Conservation (phyloP, 2,888 invertebrate genomes). For the Rhorus exstirpatorius region DNA sequence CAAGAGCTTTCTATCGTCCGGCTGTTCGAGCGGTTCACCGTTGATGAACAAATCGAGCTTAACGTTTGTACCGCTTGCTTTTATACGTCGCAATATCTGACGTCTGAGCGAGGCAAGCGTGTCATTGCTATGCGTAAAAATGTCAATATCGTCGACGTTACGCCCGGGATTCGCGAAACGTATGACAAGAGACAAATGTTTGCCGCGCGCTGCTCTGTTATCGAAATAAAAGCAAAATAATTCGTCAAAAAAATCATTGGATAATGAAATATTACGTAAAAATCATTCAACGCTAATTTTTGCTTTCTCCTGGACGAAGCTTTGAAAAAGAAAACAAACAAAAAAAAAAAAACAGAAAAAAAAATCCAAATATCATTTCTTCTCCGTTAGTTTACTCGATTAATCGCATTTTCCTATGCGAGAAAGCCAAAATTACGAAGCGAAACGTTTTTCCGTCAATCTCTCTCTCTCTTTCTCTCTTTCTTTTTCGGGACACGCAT, state of each 20-base stretch:
- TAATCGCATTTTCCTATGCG: too few species aligned
- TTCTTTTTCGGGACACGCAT: too few species aligned
- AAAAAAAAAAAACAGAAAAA: too few species aligned
- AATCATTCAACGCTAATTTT: neutral
- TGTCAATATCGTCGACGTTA: conserved; percentile 96
- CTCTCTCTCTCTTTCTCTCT: too few species aligned
- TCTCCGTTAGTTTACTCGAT: too few species aligned
- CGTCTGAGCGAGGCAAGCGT: conserved; percentile 95
- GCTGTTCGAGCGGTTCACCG: conserved; percentile 94
- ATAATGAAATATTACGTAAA: too few species aligned
- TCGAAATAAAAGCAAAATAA: conserved; percentile 57
- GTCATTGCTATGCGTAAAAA: conserved; percentile 97
- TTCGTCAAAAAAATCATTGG: conserved; percentile 14
- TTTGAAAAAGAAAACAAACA: too few species aligned
- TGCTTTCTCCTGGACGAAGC: too few species aligned
- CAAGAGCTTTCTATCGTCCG: conserved; percentile 95
- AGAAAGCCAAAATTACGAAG: too few species aligned
- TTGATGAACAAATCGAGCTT: conserved; percentile 97
- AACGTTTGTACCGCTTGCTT: conserved; percentile 90
- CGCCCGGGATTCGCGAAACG: conserved; percentile 95
- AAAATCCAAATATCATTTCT: too few species aligned
- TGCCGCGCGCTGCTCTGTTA: conserved; percentile 94
- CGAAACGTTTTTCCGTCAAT: too few species aligned
- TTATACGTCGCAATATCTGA: conserved; percentile 90
- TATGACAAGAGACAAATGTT: conserved; percentile 94